These are phyloP conservation scores for Apoda limacodes DNA, from an alignment of 2,888 invertebrate species.

Conservation along the genomic window DNA sequence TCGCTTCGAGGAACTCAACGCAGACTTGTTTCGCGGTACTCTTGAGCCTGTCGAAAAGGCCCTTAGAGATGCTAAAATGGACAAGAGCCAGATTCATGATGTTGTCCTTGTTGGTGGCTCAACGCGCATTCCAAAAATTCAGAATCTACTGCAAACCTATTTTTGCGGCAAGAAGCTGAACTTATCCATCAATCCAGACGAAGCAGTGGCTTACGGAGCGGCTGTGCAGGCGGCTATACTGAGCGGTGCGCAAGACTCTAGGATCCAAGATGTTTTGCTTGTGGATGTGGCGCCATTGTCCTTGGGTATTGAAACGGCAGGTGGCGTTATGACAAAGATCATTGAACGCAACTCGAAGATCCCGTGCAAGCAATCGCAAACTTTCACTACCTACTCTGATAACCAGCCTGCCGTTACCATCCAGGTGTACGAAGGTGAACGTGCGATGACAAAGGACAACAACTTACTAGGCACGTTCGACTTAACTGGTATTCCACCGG, in stretches of 20 bases:
- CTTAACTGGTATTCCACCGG: slow-evolving; percentile 77
- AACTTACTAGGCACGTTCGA: slow-evolving; percentile 76
- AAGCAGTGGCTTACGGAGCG: slow-evolving; percentile 84
- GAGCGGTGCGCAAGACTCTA: slow-evolving; percentile 77
- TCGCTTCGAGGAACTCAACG: no score
- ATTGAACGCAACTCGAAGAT: no score
- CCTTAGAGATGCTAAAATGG: no score
- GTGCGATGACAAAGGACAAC: slow-evolving; percentile 79
- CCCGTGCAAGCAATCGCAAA: no score
- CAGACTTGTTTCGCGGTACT: no score
- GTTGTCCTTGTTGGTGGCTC: slow-evolving; percentile 87
- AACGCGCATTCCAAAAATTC: slow-evolving; percentile 83
- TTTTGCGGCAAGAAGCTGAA: slow-evolving; percentile 81
- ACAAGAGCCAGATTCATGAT: slow-evolving; percentile 80
- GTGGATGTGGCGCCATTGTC: slow-evolving; percentile 75
- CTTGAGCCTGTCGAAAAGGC: no score
- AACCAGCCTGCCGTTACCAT: no score
- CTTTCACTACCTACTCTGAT: slow-evolving; percentile 84
- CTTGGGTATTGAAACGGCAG: slow-evolving; percentile 82
- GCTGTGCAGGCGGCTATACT: slow-evolving; percentile 81
- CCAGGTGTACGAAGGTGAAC: no score
- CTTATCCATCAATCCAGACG: slow-evolving; percentile 83
- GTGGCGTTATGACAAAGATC: no score
- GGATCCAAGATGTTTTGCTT: no score
- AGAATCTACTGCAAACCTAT: slow-evolving; percentile 78